Base-by-base conservation (phyloP, 2,113 vertebrate genomes). In the Mionectes macconnelli region DNA sequence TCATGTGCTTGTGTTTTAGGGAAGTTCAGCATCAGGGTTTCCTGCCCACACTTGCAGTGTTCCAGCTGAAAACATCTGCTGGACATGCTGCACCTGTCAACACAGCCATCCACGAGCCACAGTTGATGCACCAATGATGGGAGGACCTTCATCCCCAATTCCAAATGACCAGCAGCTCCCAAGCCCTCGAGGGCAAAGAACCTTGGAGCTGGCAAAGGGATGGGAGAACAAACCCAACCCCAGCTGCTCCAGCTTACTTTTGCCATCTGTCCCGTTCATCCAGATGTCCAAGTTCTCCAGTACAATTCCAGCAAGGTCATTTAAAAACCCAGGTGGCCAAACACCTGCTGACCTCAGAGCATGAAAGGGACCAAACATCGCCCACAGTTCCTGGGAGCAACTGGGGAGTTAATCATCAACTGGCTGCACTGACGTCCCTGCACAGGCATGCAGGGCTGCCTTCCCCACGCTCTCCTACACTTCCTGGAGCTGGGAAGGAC, bases 51-150 rank as follows among this genome's bases (percentile, higher is more conserved):
- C 14, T 60, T 50, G 14, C 8, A 72, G 57, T 1, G 19, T 50
- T 87, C 22, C 5, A 4, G 67, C 72, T 92, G 86, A 44, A 87
- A 90, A 76, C 82, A 94, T 78, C 93, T 93, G 90, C 63, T 53
- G 79, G 67, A 68, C 57, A 66, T 5, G 0, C 10, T 6, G 75
- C 87, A 63, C 53, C 84, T 79, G 77, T 78, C 37, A 9, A 25
- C 3, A 14, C 59, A 67, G 73, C 28, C n/a, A 40, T 10, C 37
- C n/a, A 4, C 0, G 4, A 49, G 10, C 25, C 14, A 2, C 90
- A 33, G 72, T 33, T 2, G 14, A 21, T 20, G 37, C 9, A 31
- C 49, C 33, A 22, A 85, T 47, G 59, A 21, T 3, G 24, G 84
- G 15, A 67, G 23, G 2, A n/a, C 27, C 60, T 21, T 30, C 28